A percentile compares a stretch with the other conserved stretches of the same genome.
These are phyloP conservation scores for Zeuzera pyrina DNA, from an alignment of 2,888 invertebrate species.

Conservation along the genomic window DNA sequence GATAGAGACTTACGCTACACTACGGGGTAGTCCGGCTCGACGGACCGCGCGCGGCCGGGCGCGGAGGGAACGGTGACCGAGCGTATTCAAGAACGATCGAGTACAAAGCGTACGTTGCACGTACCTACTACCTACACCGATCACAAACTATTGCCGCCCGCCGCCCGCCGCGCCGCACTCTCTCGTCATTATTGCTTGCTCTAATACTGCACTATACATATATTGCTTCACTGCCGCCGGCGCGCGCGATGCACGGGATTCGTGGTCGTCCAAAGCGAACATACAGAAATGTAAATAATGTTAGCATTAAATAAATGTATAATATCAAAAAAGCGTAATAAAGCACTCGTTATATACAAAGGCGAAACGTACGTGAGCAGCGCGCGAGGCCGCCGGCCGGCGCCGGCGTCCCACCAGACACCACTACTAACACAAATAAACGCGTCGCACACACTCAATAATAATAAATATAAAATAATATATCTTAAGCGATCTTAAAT, in stretches of 20 bases:
- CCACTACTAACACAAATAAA: slow-evolving; percentile 3
- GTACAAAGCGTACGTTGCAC: no score
- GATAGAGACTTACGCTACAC: slow-evolving; percentile 52
- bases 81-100: background rate
- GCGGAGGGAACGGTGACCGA: no score
- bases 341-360: slow-evolving; percentile 63
- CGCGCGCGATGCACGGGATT: no score
- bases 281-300: slow-evolving; percentile 35
- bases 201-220: no score
- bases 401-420: no score
- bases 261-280: slow-evolving; percentile 33
- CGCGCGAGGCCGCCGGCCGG: background rate
- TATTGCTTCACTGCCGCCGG: no score
- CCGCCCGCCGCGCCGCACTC: slow-evolving; percentile 3
- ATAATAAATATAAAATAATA: slow-evolving; percentile 67
- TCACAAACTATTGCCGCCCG: slow-evolving; percentile 13
- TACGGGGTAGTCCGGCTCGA: slow-evolving; percentile 5
- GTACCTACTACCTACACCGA: no score
- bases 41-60: slow-evolving; percentile 1
- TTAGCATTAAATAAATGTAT: slow-evolving; percentile 34
- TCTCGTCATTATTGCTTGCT: slow-evolving; percentile 7
- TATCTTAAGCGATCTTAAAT: slow-evolving; percentile 71
- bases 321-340: slow-evolving; percentile 65
- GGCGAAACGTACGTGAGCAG: slow-evolving; percentile 11
- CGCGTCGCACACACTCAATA: slow-evolving; percentile 29